phyloP scores from a whole-genome alignment of 2,888 invertebrate species.

The Leptopilina myrica region DNA sequence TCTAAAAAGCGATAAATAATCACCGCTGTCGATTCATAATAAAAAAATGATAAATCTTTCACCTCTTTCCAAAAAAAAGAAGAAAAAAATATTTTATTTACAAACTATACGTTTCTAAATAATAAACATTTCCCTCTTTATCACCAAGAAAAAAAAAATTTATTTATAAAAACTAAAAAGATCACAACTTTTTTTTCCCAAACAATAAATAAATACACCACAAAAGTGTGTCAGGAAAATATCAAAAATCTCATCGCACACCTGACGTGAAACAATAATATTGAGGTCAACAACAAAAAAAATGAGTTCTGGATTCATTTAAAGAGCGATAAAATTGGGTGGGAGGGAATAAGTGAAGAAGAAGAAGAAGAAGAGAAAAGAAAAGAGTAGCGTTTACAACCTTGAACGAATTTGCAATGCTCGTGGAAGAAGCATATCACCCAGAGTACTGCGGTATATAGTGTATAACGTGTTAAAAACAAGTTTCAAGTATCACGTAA shows the following conservation, averaged over 20 bases:
- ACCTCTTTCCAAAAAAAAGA: no score
- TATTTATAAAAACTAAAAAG: background rate
- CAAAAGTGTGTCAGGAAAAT: conserved; percentile 33
- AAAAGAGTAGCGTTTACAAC: background rate
- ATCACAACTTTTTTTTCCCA: background rate
- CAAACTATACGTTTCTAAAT: no score
- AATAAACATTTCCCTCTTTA: no score
- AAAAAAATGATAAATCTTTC: no score
- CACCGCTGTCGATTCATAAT: no score
- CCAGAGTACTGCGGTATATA: background rate
- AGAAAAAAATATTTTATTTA: no score
- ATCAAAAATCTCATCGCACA: background rate
- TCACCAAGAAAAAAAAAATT: no score
- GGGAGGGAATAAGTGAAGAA: no score
- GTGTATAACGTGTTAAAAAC: conserved; percentile 48
- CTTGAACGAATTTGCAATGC: conserved; percentile 35
- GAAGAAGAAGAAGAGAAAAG: background rate
- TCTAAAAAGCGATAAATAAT: no score
- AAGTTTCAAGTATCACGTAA: conserved; percentile 52
- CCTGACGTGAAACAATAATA: conserved; percentile 23
- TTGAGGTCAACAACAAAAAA: conserved; percentile 5
- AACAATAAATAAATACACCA: background rate
- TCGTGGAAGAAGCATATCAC: conserved; percentile 28
- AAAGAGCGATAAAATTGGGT: background rate
- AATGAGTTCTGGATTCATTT: conserved; percentile 11